Evolutionary conservation across 2,797 vertebrate genomes (phyloP), one percentile per base, ranked within the genome.

Genomic region (Rhinatrema bivittatum): DNA sequence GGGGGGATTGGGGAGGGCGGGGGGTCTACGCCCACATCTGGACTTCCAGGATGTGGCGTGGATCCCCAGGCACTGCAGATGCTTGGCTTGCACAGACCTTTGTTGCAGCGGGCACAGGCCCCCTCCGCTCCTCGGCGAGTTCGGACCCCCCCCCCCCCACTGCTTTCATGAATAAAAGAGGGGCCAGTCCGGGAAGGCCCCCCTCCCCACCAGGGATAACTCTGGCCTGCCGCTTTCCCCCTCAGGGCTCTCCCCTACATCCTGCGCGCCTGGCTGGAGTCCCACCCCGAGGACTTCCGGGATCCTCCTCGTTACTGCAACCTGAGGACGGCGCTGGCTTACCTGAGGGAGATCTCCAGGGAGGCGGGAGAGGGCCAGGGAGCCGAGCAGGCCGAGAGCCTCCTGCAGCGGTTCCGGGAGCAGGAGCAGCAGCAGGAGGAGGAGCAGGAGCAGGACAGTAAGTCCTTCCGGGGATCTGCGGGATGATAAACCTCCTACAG

Each of bases 261-360:
- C n/a, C 56, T 76, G 44, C 65, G 72, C 7, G 56, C 39, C 25
- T 93, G 90, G 90, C 56, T 93, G 31, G 83, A 76, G 8, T 79
- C 85, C 37, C 85, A 86, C 62, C 80, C 79, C 3, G 82, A 85
- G 47, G 88, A 91, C 65, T 81, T 93, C 59, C 60, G 80, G 43
- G 85, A 89, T 9, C 71, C 84, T 6, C 85, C 90, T 4, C 41
- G 68, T 21, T 76, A 89, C 60, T 6, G 53, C 0, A 66, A 65
- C 2, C 76, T 91, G 36, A 28, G 59, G 42, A 72, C 67, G 42
- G 55, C 32, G 18, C 79, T 10, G 38, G 68, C 70, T 6, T 86
- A 86, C 70, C 65, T 91, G 56, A 65, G 23, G 29, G 61, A 51
- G 31, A 82, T 46, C 84, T 67, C 46, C 80, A 40, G 55, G 66